These are phyloP conservation scores for Capitulum mitella DNA, from an alignment of 2,888 invertebrate species.

Conservation along the genomic window DNA sequence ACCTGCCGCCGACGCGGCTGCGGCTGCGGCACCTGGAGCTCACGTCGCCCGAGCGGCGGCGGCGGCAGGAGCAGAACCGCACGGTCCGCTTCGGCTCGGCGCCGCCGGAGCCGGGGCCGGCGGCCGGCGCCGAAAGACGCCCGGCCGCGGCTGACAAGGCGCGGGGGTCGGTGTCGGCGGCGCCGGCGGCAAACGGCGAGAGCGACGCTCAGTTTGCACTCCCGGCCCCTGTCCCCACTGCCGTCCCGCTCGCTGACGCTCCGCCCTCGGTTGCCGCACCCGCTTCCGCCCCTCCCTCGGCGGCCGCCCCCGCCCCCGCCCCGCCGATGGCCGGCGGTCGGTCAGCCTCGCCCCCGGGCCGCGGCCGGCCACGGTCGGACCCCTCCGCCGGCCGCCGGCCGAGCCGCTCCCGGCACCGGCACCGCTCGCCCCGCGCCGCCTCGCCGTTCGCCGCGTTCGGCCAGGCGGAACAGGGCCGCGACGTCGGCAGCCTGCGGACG, in stretches of 20 bases:
- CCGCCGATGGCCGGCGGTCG: background rate
- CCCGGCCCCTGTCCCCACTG: too few relatives aligned
- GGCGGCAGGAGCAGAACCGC: background rate
- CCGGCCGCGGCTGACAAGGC: too few relatives aligned
- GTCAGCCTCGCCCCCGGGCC: background rate
- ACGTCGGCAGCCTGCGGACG: background rate
- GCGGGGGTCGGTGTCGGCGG: too few relatives aligned
- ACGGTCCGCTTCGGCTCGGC: background rate
- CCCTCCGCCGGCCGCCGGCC: background rate
- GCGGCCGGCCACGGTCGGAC: background rate
- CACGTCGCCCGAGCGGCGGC: background rate
- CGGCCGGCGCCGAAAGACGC: background rate
- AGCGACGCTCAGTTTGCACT: too few relatives aligned
- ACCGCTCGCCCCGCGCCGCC: background rate
- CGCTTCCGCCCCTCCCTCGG: background rate
- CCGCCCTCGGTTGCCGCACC: background rate
- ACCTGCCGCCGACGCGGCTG: background rate
- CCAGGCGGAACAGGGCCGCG: background rate
- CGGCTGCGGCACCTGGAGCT: background rate
- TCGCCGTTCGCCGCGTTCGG: background rate
- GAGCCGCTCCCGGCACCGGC: background rate
- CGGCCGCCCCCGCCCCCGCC: background rate
- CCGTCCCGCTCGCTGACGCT: too few relatives aligned
- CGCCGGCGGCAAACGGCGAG: too few relatives aligned
- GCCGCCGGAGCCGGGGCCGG: too few relatives aligned